Evolutionary conservation across 2,113 vertebrate genomes (phyloP).

Genomic region (Aythya baeri): DNA sequence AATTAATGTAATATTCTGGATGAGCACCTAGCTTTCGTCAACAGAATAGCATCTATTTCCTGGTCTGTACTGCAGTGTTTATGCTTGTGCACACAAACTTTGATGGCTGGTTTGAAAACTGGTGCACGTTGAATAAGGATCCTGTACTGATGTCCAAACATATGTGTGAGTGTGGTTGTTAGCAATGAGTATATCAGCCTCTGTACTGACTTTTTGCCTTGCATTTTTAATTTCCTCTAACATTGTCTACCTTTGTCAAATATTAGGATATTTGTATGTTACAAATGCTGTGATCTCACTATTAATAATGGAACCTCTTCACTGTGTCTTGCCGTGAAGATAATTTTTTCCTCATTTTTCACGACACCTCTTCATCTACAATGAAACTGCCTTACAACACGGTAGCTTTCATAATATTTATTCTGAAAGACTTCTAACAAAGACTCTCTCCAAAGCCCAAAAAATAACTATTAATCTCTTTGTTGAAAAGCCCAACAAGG

Average conservation of each 20-base stretch:
- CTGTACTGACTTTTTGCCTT: background rate
- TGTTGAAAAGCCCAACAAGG: rapidly evolving
- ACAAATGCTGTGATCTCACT: background rate
- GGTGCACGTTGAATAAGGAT: background rate
- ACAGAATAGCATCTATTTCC: background rate
- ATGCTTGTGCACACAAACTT: background rate
- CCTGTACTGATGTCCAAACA: background rate
- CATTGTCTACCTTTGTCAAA: background rate
- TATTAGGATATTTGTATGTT: background rate
- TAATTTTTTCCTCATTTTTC: background rate
- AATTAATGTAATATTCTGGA: background rate
- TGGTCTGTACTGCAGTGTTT: background rate
- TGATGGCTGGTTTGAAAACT: background rate
- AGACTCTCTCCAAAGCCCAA: background rate
- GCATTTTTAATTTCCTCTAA: background rate
- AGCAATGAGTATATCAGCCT: background rate
- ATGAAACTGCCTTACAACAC: background rate
- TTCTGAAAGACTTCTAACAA: background rate
- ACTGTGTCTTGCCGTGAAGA: background rate
- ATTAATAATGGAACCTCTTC: background rate
- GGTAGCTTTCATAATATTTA: background rate
- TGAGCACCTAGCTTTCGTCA: background rate
- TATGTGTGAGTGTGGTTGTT: background rate
- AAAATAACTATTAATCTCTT: background rate
- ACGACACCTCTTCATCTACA: background rate